Evolutionary conservation across 2,113 vertebrate species (phyloP), one percentile per base, ranked within the genome.

Genomic region (Candoia aspera): DNA sequence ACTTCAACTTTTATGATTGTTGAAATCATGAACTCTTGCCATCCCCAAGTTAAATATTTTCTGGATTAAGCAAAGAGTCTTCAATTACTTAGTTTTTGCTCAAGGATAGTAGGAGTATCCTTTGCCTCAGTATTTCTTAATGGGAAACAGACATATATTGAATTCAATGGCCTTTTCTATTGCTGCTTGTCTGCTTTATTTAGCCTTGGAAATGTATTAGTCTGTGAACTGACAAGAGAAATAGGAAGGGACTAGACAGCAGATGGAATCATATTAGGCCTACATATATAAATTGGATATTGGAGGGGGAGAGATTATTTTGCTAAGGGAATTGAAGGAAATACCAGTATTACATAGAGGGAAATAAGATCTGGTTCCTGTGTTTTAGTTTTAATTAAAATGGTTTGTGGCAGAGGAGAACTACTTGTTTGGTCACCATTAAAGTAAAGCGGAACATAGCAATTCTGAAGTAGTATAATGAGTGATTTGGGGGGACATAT

Each of bases 151-250:
- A 46, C 86, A 60, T 46, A 53, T 54, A 49, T 60, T 49, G 3
- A 88, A 60, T 89, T 92, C n/a, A 46, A 24, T 79, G 23, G 54
- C 17, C 53, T 53, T 86, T 86, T 86, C 84, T 68, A 26, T 73
- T 42, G n/a, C n/a, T 84, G 24, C 57, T 54, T n/a, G 64, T 88
- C 73, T 88, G 42, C 33, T 88, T 83, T 88, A 8, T 15, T 92
- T 92, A 89, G 57, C 73, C 73, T 62, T 84, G 87, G 58, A 79
- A 84, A 84, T 89, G 84, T 54, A 92, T 92, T 85, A 84, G 62
- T 62, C 26, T 85, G 87, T 60, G 37, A 64, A 89, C 26, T 79
- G 57, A 85, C 84, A 13, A 58, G 29, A 21, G 58, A 85, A 89
- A 2, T 12, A 26, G 12, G 42, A 21, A 60, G 26, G 55, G 64